Conservation (phyloP, 2,888 invertebrate genomes). For the Abscondita cerata region DNA sequence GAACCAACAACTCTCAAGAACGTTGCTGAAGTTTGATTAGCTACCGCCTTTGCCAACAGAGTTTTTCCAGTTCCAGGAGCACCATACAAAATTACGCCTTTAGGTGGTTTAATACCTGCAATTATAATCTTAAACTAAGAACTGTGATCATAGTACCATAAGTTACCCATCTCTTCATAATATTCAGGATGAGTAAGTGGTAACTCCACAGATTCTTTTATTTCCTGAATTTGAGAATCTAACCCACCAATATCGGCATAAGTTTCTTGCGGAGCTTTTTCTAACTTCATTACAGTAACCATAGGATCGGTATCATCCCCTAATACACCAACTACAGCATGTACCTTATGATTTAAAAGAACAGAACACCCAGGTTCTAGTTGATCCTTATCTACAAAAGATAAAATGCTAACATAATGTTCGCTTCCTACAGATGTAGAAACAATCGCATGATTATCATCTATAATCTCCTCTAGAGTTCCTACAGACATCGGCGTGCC, state of each 20-base stretch:
- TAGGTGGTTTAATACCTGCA: slow-evolving; percentile 91
- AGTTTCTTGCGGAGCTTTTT: slow-evolving; percentile 99
- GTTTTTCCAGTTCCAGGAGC: slow-evolving; percentile 99
- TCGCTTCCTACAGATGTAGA: slow-evolving; percentile 99
- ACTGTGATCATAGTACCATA: background rate
- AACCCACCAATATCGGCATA: slow-evolving; percentile 98
- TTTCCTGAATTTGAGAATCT: slow-evolving; percentile 97
- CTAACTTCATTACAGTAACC: slow-evolving; percentile 99
- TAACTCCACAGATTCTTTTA: slow-evolving; percentile 97
- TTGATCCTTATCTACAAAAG: slow-evolving; percentile 99
- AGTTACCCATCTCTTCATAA: slow-evolving; percentile 96
- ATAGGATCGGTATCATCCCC: slow-evolving; percentile 99
- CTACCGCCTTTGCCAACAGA: slow-evolving; percentile 96
- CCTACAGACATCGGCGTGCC: slow-evolving; percentile 99
- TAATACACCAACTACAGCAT: slow-evolving; percentile 95
- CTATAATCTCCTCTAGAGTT: slow-evolving; percentile 98
- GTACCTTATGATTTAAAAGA: slow-evolving; percentile 97
- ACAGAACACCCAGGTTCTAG: slow-evolving; percentile 99
- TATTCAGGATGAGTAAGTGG: slow-evolving; percentile 99
- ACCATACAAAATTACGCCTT: slow-evolving; percentile 98
- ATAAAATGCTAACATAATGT: slow-evolving; percentile 98
- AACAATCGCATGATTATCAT: slow-evolving; percentile 99
- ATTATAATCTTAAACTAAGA: slow-evolving; percentile 3
- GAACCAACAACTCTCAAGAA: slow-evolving; percentile 99
- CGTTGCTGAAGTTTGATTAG: slow-evolving; percentile 99